Evolutionary conservation across 1,140 invertebrate species (phyloP).

Genomic region (Macrocentrus cingulum): DNA sequence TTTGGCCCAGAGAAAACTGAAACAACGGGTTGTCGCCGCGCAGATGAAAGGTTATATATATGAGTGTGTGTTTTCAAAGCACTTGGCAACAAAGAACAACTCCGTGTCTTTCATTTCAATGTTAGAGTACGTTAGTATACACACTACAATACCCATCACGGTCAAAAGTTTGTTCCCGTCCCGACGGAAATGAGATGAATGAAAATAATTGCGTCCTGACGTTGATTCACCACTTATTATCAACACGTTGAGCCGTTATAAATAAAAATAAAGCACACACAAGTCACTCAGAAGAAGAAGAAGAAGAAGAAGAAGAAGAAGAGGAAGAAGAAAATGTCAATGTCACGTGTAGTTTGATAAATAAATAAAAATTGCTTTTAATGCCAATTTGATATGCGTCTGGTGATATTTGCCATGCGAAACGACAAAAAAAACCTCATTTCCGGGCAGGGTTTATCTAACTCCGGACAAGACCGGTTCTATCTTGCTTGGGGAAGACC

Average conservation of each 20-base stretch:
- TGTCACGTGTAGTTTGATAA: no score
- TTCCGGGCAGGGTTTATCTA: neutral
- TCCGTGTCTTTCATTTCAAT: conserved; percentile 2
- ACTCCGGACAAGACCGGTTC: conserved; percentile 6
- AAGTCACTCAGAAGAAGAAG: neutral
- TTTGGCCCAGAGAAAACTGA: neutral
- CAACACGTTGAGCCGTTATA: no score
- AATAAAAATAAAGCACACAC: no score
- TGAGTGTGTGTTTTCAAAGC: neutral
- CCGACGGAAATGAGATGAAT: neutral
- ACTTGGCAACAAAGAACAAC: neutral
- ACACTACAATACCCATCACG: neutral
- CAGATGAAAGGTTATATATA: neutral
- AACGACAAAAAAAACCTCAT: no score
- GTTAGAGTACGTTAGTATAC: neutral
- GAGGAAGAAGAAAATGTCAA: neutral
- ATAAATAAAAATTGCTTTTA: no score
- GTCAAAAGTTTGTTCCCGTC: neutral
- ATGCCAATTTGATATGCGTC: no score
- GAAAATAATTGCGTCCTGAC: conserved; percentile 1
- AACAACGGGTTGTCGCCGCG: neutral
- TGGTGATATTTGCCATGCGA: no score
- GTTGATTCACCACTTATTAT: neutral
- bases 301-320: neutral
- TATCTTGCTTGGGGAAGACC: neutral